A percentile compares a stretch with the other conserved stretches of the same genome.
Conservation (phyloP, 1,140 invertebrate species). For the Lucilia cuprina region DNA sequence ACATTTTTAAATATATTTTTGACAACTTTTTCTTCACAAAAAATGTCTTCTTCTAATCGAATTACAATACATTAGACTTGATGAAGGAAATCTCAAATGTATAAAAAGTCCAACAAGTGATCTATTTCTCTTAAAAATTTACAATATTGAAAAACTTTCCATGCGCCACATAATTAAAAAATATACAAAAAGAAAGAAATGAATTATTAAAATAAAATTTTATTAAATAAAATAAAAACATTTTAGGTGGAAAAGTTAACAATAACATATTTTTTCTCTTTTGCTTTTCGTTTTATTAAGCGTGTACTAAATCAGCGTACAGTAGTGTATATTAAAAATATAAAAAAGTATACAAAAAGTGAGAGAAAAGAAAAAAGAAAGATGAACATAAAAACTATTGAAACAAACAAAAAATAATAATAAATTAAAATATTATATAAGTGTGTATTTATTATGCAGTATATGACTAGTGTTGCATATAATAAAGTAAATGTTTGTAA, state of each 20-base stretch:
- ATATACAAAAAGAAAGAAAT: background rate
- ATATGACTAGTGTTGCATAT: conserved; percentile 30
- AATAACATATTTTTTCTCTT: conserved; percentile 24
- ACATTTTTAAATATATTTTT: too few species aligned
- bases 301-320: conserved; percentile 19
- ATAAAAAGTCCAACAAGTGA: too few species aligned
- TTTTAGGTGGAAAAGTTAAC: conserved; percentile 36
- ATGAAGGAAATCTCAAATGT: too few species aligned
- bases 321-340: conserved; percentile 22
- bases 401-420: background rate
- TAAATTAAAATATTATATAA: background rate
- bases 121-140: too few species aligned
- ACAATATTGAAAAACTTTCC: too few species aligned
- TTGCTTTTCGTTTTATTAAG: background rate
- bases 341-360: background rate
- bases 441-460: background rate
- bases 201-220: background rate
- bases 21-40: too few species aligned
- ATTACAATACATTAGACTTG: too few species aligned
- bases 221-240: conserved; percentile 16
- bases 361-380: background rate
- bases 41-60: too few species aligned
- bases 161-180: background rate
- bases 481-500: background rate
- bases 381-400: background rate